These are phyloP conservation scores for Phalacrocorax pelagicus DNA, from an alignment of 2,113 vertebrate genomes.

Conservation along the genomic window DNA sequence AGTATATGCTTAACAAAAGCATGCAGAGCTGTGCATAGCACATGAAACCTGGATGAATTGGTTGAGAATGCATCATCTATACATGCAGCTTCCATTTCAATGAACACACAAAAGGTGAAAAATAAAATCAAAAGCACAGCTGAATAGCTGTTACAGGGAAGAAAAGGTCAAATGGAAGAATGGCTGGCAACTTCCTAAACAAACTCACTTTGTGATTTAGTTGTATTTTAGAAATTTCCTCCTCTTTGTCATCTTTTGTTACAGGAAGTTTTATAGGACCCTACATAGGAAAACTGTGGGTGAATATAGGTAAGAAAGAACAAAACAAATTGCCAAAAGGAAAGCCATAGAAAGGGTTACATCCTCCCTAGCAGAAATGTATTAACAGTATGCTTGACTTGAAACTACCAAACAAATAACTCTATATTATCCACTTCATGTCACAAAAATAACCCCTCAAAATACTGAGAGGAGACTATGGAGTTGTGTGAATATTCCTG, in stretches of 20 bases:
- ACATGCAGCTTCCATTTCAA: not conserved
- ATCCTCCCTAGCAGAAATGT: not conserved
- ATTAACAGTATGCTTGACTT: not conserved
- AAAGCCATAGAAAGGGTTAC: not conserved
- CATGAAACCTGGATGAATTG: not conserved
- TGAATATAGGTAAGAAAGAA: not conserved
- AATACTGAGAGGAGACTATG: not conserved
- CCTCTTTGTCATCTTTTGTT: not conserved
- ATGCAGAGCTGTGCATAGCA: not conserved
- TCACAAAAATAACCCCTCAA: not conserved
- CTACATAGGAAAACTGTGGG: not conserved
- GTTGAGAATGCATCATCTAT: not conserved
- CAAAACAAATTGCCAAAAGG: not conserved
- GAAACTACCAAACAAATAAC: not conserved
- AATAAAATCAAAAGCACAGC: not conserved
- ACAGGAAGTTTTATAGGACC: not conserved
- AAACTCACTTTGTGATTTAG: not conserved
- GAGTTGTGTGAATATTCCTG: not conserved
- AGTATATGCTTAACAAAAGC: not conserved
- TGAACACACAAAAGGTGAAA: not conserved
- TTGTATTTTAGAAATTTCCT: not conserved
- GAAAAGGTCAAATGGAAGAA: not conserved
- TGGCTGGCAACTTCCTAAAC: not conserved
- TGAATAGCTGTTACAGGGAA: not conserved
- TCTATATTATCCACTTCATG: not conserved